Conservation (phyloP, 2,888 invertebrate species). For the Copidosoma aretas region DNA sequence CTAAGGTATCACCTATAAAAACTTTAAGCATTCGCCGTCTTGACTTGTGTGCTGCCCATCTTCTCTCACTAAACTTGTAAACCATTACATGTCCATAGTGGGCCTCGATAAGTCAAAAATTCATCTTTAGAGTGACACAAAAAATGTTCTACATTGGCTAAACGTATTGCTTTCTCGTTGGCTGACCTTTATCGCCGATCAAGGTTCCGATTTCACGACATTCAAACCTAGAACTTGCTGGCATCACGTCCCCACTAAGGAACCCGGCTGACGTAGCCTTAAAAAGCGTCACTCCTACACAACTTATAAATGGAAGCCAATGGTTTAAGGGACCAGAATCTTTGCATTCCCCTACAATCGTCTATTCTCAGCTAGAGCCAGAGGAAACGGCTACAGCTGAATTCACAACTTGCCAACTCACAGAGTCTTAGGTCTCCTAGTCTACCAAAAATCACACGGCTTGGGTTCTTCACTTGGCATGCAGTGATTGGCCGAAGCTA, state of each 20-base stretch:
- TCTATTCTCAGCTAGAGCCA: too few species aligned
- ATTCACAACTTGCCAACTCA: too few species aligned
- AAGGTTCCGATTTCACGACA: background rate
- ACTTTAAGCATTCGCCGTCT: background rate
- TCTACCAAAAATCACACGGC: too few species aligned
- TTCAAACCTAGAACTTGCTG: background rate
- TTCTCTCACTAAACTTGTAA: too few species aligned
- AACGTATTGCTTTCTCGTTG: background rate
- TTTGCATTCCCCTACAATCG: too few species aligned
- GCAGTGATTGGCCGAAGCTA: too few species aligned
- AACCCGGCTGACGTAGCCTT: background rate
- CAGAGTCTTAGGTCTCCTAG: too few species aligned
- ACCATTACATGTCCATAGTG: too few species aligned
- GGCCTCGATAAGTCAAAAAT: background rate
- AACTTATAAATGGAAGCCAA: background rate
- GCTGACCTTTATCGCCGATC: background rate
- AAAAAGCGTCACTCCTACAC: background rate
- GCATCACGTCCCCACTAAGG: background rate
- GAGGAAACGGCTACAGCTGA: too few species aligned
- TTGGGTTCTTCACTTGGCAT: too few species aligned
- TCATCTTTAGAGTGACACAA: background rate
- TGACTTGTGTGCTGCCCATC: background rate
- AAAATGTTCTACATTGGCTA: background rate
- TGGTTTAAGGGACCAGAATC: background rate
- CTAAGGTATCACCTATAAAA: background rate